These are phyloP conservation scores for Chouioia cunea DNA, from an alignment of 2,888 invertebrate species.

Conservation along the genomic window DNA sequence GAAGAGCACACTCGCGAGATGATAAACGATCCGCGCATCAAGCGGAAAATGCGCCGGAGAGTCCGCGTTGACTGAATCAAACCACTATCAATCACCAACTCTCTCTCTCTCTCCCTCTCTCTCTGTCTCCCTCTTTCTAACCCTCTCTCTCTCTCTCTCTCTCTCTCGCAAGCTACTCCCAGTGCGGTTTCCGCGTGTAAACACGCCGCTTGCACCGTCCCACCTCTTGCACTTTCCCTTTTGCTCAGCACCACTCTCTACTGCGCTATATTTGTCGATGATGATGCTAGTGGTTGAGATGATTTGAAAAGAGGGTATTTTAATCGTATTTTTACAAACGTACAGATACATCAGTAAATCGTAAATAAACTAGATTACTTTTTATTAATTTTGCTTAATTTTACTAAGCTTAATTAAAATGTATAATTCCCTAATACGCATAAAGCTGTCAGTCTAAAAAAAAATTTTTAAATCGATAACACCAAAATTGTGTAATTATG, in stretches of 20 bases:
- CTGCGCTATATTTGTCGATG: too few relatives aligned
- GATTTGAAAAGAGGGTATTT: too few relatives aligned
- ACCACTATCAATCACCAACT: conserved; percentile 62
- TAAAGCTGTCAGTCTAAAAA: too few relatives aligned
- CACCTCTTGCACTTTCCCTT: conserved; percentile 12
- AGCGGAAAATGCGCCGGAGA: conserved; percentile 58
- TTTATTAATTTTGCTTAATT: too few relatives aligned
- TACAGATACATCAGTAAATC: too few relatives aligned
- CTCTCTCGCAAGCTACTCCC: conserved; percentile 36
- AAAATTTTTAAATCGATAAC: too few relatives aligned
- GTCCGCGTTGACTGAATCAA: conserved; percentile 62
- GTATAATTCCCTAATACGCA: too few relatives aligned
- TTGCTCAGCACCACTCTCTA: neutral
- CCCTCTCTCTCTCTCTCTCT: neutral
- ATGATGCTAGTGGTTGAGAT: too few relatives aligned
- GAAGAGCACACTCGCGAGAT: conserved; percentile 47
- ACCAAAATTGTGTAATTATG: too few relatives aligned
- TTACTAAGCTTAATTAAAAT: too few relatives aligned
- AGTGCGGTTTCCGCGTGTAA: conserved; percentile 50
- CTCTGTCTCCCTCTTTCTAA: neutral
- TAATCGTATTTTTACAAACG: too few relatives aligned
- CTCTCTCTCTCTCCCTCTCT: neutral
- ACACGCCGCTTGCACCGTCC: conserved; percentile 30
- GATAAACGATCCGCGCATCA: conserved; percentile 63
- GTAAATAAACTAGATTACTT: too few relatives aligned